phyloP scores from a whole-genome alignment of 2,113 vertebrate genomes.

The Serilophus lunatus region DNA sequence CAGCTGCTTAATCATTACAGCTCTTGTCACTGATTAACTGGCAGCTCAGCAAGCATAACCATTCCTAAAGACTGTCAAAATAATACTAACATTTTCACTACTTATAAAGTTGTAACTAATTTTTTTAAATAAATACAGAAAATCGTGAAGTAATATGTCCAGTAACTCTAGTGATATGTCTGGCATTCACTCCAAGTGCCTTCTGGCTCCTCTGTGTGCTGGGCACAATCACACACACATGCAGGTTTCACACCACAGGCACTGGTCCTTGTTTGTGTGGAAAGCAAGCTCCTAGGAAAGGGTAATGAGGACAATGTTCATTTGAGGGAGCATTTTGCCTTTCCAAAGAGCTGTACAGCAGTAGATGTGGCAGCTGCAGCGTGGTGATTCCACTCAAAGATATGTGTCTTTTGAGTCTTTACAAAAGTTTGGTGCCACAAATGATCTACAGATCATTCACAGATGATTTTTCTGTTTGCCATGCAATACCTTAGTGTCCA shows the following conservation, averaged over 20 bases:
- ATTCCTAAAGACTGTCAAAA: background rate
- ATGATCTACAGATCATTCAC: background rate
- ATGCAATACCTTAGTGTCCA: background rate
- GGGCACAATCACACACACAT: background rate
- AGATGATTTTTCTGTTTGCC: background rate
- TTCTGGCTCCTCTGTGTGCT: background rate
- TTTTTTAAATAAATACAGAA: background rate
- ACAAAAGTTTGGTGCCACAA: background rate
- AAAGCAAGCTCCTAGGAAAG: background rate
- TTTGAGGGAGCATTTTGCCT: background rate
- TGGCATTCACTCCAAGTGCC: too few relatives aligned
- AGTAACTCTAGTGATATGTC: too few relatives aligned
- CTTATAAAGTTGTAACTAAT: background rate
- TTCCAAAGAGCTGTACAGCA: background rate
- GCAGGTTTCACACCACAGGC: background rate
- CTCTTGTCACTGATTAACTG: constrained; percentile 28
- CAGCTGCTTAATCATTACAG: constrained; percentile 43
- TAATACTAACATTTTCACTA: background rate
- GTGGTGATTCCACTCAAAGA: background rate
- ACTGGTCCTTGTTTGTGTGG: background rate
- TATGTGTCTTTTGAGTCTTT: background rate
- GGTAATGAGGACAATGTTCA: background rate
- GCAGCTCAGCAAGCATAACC: background rate
- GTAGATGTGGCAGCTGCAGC: background rate
- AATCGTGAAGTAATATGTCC: background rate